A percentile compares a stretch with the other conserved stretches of the same genome.
These are phyloP conservation scores for Phymatocera aterrima DNA, from an alignment of 2,888 invertebrate species.

Conservation along the genomic window DNA sequence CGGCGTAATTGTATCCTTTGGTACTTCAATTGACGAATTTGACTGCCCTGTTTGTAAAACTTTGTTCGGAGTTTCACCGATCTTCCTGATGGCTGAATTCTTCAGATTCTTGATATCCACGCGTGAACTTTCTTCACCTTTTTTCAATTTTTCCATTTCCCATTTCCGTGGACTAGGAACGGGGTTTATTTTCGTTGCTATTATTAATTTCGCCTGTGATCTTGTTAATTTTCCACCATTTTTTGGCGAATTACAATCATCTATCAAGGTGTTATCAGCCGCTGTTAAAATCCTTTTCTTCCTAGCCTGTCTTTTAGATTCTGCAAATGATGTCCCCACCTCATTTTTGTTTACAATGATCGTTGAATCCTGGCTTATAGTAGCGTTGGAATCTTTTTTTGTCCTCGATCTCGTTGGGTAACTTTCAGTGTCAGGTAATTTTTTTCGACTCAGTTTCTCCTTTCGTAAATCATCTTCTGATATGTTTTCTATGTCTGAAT, in stretches of 20 bases:
- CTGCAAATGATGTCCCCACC: neutral
- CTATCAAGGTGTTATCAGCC: neutral
- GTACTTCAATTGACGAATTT: neutral
- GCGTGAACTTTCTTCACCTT: neutral
- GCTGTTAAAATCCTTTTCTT: neutral
- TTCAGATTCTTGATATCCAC: neutral
- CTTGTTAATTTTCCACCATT: neutral
- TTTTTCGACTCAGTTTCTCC: neutral
- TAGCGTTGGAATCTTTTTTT: no score
- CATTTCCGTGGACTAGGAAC: neutral
- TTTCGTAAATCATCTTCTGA: neutral
- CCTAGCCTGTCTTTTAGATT: neutral
- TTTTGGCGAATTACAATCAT: neutral
- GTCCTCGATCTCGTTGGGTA: neutral
- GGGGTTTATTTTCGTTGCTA: neutral
- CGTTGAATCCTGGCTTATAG: neutral
- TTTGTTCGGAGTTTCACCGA: constrained; percentile 46
- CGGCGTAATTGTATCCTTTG: constrained; percentile 56
- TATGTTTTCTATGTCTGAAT: constrained; percentile 10
- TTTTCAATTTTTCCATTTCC: neutral
- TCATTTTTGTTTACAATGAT: no score
- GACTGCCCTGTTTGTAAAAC: constrained; percentile 34
- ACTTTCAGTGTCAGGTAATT: neutral
- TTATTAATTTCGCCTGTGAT: neutral
- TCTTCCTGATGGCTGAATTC: neutral